Conservation (phyloP, 2,797 vertebrate genomes). For the Xyrichtys novacula region DNA sequence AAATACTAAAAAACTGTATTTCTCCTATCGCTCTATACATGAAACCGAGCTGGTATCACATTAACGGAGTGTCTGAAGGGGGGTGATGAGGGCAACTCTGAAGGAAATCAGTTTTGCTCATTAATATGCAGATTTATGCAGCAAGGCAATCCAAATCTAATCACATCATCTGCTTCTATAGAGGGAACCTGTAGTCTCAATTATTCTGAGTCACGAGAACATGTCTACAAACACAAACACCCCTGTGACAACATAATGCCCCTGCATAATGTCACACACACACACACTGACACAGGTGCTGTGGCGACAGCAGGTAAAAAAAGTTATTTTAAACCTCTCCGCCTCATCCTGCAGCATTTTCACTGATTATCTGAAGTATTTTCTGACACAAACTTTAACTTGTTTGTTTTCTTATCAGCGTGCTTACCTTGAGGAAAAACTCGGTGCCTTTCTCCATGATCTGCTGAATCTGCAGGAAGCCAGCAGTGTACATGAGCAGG, state of each 20-base stretch:
- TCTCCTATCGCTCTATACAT: neutral
- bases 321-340: neutral
- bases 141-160: slow-evolving; percentile 47
- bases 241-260: slow-evolving; percentile 18
- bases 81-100: slow-evolving; percentile 24
- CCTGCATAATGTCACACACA: slow-evolving; percentile 17
- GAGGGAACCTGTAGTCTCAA: slow-evolving; percentile 36
- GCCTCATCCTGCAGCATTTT: neutral
- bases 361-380: neutral
- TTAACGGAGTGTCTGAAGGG: slow-evolving; percentile 7
- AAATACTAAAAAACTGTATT: neutral
- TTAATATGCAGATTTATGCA: slow-evolving; percentile 69
- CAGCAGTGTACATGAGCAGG: slow-evolving; percentile 97
- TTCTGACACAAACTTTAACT: too few relatives aligned
- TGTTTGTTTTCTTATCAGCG: neutral
- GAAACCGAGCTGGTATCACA: neutral
- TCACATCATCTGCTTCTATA: slow-evolving; percentile 52
- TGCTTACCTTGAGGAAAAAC: slow-evolving; percentile 94
- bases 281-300: slow-evolving; percentile 8
- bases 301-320: neutral
- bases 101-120: slow-evolving; percentile 39
- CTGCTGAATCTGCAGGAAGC: slow-evolving; percentile 98
- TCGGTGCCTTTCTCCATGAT: slow-evolving; percentile 99
- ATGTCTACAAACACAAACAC: slow-evolving; percentile 40
- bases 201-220: slow-evolving; percentile 38